A percentile compares a stretch with the other conserved stretches of the same genome.
Evolutionary conservation across 2,797 vertebrate genomes (phyloP).

Genomic region (Pangasius mekongensis): DNA sequence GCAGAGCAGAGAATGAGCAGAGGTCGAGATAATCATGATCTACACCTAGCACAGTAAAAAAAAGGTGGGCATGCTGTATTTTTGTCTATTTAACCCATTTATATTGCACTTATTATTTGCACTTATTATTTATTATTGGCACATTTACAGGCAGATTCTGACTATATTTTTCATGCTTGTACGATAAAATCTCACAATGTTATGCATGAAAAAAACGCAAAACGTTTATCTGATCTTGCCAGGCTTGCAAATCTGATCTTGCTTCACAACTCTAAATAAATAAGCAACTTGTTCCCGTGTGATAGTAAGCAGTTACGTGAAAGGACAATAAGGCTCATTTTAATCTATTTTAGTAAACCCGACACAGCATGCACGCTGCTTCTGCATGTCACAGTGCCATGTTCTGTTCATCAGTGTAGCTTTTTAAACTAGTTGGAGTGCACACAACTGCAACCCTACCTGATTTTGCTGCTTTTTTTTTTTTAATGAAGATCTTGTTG

Average conservation of each 20-base stretch:
- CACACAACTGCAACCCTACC: background rate
- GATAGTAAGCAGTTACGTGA: background rate
- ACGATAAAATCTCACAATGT: background rate
- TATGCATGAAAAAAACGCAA: background rate
- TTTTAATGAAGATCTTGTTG: background rate
- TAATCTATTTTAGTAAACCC: background rate
- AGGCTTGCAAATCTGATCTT: background rate
- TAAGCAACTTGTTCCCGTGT: background rate
- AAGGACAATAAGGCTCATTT: background rate
- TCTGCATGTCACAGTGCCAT: background rate
- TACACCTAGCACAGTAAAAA: background rate
- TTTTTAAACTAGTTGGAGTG: background rate
- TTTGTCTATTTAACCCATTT: background rate
- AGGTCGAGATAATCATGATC: background rate
- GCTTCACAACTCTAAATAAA: background rate
- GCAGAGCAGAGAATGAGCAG: background rate
- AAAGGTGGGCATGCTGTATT: background rate
- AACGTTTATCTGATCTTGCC: background rate
- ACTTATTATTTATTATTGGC: background rate
- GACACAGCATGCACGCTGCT: background rate
- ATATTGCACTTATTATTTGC: background rate
- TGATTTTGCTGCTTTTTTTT: background rate
- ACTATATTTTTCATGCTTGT: background rate
- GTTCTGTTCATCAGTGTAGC: background rate
- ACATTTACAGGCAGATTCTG: background rate